Evolutionary conservation across 2,888 invertebrate genomes (phyloP).

Genomic region (Phalera bucephala): DNA sequence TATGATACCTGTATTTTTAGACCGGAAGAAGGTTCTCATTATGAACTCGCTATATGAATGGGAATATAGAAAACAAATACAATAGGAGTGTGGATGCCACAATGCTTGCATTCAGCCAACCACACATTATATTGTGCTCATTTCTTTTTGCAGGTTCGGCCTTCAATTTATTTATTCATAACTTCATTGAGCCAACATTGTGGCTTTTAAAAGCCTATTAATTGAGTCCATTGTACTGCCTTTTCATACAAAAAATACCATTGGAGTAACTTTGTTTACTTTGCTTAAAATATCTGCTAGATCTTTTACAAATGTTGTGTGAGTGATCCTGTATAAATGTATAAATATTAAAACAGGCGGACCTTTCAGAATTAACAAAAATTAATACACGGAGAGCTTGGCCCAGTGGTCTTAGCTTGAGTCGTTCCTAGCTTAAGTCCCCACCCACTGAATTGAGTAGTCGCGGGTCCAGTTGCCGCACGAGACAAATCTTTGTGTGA

Average conservation of each 20-base stretch:
- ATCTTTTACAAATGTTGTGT: no score
- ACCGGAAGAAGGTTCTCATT: constrained; percentile 39
- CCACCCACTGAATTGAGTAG: no score
- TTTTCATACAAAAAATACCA: not conserved
- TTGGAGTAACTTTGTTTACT: no score
- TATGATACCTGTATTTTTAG: not conserved
- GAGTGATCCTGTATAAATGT: no score
- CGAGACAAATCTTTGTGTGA: no score
- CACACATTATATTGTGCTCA: constrained; percentile 33
- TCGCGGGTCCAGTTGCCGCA: no score
- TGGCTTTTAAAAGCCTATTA: constrained; percentile 6
- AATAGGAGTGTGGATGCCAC: constrained; percentile 51
- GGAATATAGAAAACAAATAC: constrained; percentile 31
- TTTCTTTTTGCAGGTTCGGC: constrained; percentile 32
- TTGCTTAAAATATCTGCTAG: no score
- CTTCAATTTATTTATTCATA: constrained; percentile 40
- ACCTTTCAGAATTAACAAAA: no score
- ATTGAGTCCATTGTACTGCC: constrained; percentile 3
- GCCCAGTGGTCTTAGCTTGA: no score
- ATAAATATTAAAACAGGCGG: no score
- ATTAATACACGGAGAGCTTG: no score
- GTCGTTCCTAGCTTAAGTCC: no score
- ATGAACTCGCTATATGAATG: constrained; percentile 37
- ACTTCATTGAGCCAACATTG: constrained; percentile 18
- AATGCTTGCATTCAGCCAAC: constrained; percentile 55